Percentiles rank a stretch among this genome's conserved stretches.
Conservation (phyloP, 2,888 invertebrate species). For the Eupithecia insigniata region DNA sequence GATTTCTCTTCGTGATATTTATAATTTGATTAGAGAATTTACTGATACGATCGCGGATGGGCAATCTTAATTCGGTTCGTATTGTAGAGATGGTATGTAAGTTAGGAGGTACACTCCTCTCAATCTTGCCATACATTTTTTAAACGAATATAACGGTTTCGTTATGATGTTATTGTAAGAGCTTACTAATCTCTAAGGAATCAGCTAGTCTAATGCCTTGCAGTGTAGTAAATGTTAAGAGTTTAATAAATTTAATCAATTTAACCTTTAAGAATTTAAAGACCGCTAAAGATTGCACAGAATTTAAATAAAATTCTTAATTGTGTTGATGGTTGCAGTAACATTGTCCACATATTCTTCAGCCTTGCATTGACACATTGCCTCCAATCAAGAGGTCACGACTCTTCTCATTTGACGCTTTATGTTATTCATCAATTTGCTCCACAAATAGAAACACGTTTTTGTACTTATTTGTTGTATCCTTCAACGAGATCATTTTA, state of each 20-base stretch:
- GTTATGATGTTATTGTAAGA: constrained; percentile 1
- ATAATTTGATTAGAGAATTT: constrained; percentile 64
- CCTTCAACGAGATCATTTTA: not conserved
- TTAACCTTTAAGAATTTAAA: not conserved
- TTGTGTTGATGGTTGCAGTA: constrained; percentile 30
- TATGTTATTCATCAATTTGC: constrained; percentile 66
- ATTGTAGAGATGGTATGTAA: constrained; percentile 14
- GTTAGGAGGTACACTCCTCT: not conserved
- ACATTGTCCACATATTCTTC: constrained; percentile 44
- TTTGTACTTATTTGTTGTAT: constrained; percentile 5
- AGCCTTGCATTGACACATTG: constrained; percentile 52
- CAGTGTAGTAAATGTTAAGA: not conserved
- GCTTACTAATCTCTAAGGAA: not conserved
- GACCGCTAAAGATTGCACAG: not conserved
- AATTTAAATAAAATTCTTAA: constrained; percentile 1
- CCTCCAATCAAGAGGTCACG: constrained; percentile 69
- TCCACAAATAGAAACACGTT: constrained; percentile 57
- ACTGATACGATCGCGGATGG: constrained; percentile 52
- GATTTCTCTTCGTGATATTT: constrained; percentile 68
- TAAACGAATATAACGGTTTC: constrained; percentile 6
- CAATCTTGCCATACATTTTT: constrained; percentile 5
- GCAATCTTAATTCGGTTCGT: constrained; percentile 27
- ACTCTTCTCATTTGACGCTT: constrained; percentile 63
- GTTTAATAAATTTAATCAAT: not conserved
- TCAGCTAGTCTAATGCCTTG: not conserved